A percentile compares a stretch with the other conserved stretches of the same genome.
Evolutionary conservation across 2,113 vertebrate genomes (phyloP).

Genomic region (Agapornis roseicollis): DNA sequence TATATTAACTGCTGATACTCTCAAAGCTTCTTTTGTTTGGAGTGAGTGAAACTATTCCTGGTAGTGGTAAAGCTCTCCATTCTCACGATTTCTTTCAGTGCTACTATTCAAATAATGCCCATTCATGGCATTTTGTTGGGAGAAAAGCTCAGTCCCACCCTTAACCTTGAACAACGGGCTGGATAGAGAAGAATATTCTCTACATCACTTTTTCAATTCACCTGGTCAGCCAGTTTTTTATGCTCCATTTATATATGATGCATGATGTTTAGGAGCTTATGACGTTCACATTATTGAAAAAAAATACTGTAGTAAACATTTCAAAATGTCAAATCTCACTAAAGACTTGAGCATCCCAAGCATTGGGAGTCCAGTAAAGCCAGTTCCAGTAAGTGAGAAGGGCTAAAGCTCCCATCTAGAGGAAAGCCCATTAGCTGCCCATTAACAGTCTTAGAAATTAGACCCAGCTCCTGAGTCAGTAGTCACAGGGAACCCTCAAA

Average conservation of each 20-base stretch:
- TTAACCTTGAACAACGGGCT: not conserved
- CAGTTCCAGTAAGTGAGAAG: not conserved
- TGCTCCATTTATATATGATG: not conserved
- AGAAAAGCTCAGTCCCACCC: not conserved
- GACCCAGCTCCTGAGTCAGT: not conserved
- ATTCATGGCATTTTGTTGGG: not conserved
- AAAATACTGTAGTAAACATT: not conserved
- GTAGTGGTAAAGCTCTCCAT: not conserved
- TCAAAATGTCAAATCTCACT: not conserved
- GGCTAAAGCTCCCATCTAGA: not conserved
- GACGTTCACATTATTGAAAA: not conserved
- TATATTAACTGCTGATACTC: not conserved
- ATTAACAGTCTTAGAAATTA: not conserved
- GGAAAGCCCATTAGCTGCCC: not conserved
- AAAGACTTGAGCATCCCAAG: not conserved
- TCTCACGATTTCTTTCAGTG: not conserved
- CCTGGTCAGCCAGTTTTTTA: not conserved
- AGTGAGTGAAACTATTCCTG: not conserved
- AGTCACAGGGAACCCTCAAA: slow-evolving; percentile 34
- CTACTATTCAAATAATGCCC: not conserved
- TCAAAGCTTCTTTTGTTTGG: not conserved
- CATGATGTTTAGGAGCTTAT: not conserved
- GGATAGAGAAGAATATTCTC: not conserved
- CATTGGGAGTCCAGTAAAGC: not conserved
- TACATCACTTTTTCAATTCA: not conserved